Base-by-base conservation (phyloP, 1,140 invertebrate genomes). In the Drosophila auraria region DNA sequence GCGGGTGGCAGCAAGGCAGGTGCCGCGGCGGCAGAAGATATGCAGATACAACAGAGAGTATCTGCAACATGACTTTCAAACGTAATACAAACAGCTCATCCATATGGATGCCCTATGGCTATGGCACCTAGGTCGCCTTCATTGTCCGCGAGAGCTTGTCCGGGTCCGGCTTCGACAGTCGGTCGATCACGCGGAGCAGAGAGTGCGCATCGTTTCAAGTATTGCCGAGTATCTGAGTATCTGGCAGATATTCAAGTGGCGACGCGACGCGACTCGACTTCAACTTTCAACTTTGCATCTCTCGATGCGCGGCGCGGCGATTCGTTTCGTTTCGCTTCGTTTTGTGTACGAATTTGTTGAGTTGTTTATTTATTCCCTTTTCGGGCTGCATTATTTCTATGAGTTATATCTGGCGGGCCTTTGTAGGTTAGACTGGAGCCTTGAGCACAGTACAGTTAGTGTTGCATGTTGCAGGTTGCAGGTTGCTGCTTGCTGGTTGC, bases 41-140 rank as follows among this genome's bases (percentile, higher is more conserved):
- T 83, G 81, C 81, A 83, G 80, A 83, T 83, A 79, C 60, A 47
- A 53, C 60, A 47, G 45, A 73, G 53, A 75, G 61, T 86, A 78
- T 83, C 72, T 83, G 80, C 84, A 89, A 89, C 84, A 89, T 89
- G 84, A 89, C 86, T 89, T 89, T 89, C 86, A 89, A 89, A 90
- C 86, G 86, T 89, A 89, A 90, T 89, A 84, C 84, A 89, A 89
- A 89, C 84, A 89, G 84, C 72, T 89, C 78, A 74, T 74, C 71
- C 71, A 74, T 74, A 74, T 74, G 71, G 69, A 74, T 73, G 71
- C 68, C 68, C 70, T 27, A 72, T 44, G 68, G 33, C 44, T 45
- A 20, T 56, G 69, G 53, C 50, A 47, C 47, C 70, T 58, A 49
- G 47, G 65, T 58, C 70, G 38, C 44, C 30, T 47, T 38, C 51